Evolutionary conservation across 2,797 vertebrate species (phyloP).

Genomic region (Monodelphis domestica): DNA sequence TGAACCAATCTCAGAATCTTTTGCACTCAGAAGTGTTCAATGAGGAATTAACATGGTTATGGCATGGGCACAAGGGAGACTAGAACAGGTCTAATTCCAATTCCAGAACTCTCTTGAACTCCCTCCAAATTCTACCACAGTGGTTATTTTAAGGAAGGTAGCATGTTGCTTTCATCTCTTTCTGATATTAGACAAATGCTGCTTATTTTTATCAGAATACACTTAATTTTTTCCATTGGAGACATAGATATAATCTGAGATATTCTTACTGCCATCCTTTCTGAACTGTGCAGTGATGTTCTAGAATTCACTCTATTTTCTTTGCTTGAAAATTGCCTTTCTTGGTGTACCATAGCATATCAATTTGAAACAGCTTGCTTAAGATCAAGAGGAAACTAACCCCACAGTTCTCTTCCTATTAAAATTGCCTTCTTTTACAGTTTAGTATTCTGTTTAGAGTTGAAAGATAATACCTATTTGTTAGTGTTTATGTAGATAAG

Average conservation of each 20-base stretch:
- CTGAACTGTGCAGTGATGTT: neutral
- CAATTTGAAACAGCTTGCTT: constrained; percentile 69
- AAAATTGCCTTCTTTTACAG: constrained; percentile 35
- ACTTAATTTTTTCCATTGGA: neutral
- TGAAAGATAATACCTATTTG: constrained; percentile 71
- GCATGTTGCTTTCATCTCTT: neutral
- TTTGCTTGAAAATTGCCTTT: constrained; percentile 44
- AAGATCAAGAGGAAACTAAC: constrained; percentile 54
- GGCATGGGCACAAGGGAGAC: neutral
- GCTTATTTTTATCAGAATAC: neutral
- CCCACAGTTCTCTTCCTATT: constrained; percentile 6
- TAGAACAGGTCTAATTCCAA: neutral
- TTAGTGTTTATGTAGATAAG: constrained; percentile 61
- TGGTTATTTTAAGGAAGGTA: neutral
- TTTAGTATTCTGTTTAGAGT: constrained; percentile 71
- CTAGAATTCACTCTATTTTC: neutral
- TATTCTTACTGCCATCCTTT: neutral
- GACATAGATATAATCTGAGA: neutral
- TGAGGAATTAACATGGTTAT: neutral
- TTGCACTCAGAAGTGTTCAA: neutral
- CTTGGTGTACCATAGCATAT: neutral
- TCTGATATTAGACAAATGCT: neutral
- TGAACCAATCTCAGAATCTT: neutral
- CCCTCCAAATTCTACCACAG: neutral
- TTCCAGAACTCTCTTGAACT: neutral